phyloP scores from a whole-genome alignment of 2,888 invertebrate genomes.

The Harmothoe impar region DNA sequence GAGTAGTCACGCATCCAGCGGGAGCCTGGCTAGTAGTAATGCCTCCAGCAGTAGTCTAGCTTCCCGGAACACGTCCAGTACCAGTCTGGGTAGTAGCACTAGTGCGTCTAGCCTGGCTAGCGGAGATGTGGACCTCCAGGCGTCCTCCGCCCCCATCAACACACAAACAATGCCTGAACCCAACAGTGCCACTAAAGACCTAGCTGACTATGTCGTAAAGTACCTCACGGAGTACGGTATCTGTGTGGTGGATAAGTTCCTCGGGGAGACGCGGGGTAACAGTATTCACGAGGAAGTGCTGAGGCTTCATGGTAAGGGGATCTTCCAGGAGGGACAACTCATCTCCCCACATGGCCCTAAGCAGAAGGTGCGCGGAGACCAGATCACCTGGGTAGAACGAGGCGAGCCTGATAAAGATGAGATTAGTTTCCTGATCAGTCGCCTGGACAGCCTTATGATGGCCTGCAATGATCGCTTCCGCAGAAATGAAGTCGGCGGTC shows the following conservation, averaged over 20 bases:
- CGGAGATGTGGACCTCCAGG: not conserved
- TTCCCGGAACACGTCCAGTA: too few species aligned
- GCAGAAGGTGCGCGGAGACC: slow-evolving; percentile 91
- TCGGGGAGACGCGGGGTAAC: slow-evolving; percentile 90
- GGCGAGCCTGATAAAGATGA: slow-evolving; percentile 87
- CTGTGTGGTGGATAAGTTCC: slow-evolving; percentile 95
- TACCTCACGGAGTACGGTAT: slow-evolving; percentile 89
- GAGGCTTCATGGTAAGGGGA: slow-evolving; percentile 82
- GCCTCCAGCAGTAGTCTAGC: too few species aligned
- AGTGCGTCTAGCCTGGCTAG: not conserved
- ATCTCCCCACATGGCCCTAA: slow-evolving; percentile 87
- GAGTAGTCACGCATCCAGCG: too few species aligned
- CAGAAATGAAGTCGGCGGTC: slow-evolving; percentile 91
- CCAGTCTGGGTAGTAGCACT: too few species aligned
- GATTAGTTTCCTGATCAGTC: slow-evolving; percentile 90
- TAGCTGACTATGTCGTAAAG: slow-evolving; percentile 79
- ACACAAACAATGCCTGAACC: slow-evolving; percentile 29
- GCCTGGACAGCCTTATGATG: slow-evolving; percentile 88
- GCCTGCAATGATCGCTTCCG: slow-evolving; percentile 93
- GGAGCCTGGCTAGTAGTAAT: too few species aligned
- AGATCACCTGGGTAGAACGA: slow-evolving; percentile 94
- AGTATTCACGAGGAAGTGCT: slow-evolving; percentile 90
- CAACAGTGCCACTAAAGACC: slow-evolving; percentile 23
- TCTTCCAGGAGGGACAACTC: slow-evolving; percentile 91
- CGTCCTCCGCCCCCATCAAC: not conserved